Evolutionary conservation across 2,888 invertebrate species (phyloP).

Genomic region (Frankliniella intonsa): DNA sequence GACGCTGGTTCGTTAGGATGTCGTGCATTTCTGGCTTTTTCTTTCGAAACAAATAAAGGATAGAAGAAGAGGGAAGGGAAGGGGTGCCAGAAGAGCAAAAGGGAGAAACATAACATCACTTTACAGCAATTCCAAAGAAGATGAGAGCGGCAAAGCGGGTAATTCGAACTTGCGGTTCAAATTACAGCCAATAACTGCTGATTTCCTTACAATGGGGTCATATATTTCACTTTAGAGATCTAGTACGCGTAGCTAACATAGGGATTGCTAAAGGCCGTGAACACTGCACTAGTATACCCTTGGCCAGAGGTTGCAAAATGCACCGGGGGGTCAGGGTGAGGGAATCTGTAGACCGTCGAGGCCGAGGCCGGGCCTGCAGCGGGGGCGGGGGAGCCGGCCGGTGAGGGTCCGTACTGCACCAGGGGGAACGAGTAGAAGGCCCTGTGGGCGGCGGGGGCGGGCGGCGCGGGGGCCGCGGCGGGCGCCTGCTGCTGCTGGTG

Average conservation of each 20-base stretch:
- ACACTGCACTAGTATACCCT: background rate
- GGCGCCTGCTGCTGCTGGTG: background rate
- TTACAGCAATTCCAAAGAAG: no score
- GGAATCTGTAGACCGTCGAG: background rate
- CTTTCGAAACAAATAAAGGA: no score
- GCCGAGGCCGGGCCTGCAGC: no score
- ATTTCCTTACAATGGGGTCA: no score
- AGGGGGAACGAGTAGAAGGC: background rate
- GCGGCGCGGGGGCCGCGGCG: background rate
- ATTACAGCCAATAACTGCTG: no score
- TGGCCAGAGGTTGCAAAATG: background rate
- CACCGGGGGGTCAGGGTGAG: background rate
- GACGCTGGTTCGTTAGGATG: no score
- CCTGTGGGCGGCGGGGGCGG: background rate
- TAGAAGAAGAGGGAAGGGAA: no score
- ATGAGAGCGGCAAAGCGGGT: no score
- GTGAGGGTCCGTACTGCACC: background rate
- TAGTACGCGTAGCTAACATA: conserved; percentile 6
- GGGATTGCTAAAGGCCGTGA: background rate
- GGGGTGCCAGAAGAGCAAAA: no score
- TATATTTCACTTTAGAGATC: background rate
- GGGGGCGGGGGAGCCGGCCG: background rate
- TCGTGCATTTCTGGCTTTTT: no score
- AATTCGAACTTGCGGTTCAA: no score
- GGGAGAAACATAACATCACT: no score